A percentile compares a stretch with the other conserved stretches of the same genome.
Conservation (phyloP, 2,888 invertebrate species). For the Agonopterix subpropinquella region DNA sequence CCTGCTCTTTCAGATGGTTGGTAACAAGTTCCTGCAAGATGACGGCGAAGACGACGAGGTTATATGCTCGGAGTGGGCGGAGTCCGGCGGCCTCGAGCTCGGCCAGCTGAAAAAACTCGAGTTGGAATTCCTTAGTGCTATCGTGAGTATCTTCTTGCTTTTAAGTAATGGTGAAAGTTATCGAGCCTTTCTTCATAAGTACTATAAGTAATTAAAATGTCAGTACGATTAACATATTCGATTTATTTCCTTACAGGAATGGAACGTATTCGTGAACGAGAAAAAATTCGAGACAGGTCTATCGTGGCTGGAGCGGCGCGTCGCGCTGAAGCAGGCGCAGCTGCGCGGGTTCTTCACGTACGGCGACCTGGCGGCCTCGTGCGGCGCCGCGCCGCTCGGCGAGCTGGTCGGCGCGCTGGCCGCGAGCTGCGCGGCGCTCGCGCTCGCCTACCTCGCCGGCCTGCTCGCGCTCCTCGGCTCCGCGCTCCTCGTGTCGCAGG, state of each 20-base stretch:
- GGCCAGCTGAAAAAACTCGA: slow-evolving; percentile 88
- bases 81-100: slow-evolving; percentile 85
- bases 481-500: slow-evolving; percentile 21
- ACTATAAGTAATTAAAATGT: too few relatives aligned
- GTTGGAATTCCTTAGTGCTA: slow-evolving; percentile 90
- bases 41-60: slow-evolving; percentile 95
- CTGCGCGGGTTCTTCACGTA: slow-evolving; percentile 90
- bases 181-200: too few relatives aligned
- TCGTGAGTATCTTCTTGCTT: slow-evolving; percentile 77
- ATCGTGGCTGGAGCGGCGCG: slow-evolving; percentile 78
- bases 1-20: slow-evolving; percentile 84
- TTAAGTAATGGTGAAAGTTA: too few relatives aligned
- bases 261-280: slow-evolving; percentile 89
- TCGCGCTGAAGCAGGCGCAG: slow-evolving; percentile 84
- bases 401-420: slow-evolving; percentile 17
- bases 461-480: slow-evolving; percentile 30
- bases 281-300: slow-evolving; percentile 85
- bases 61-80: slow-evolving; percentile 94
- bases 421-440: slow-evolving; percentile 17
- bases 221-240: too few relatives aligned
- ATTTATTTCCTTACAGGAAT: slow-evolving; percentile 79
- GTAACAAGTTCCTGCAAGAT: slow-evolving; percentile 96
- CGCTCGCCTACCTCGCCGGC: slow-evolving; percentile 26
- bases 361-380: slow-evolving; percentile 80
- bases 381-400: slow-evolving; percentile 58